Conservation (phyloP, 2,888 invertebrate species). For the Cactoblastis cactorum region DNA sequence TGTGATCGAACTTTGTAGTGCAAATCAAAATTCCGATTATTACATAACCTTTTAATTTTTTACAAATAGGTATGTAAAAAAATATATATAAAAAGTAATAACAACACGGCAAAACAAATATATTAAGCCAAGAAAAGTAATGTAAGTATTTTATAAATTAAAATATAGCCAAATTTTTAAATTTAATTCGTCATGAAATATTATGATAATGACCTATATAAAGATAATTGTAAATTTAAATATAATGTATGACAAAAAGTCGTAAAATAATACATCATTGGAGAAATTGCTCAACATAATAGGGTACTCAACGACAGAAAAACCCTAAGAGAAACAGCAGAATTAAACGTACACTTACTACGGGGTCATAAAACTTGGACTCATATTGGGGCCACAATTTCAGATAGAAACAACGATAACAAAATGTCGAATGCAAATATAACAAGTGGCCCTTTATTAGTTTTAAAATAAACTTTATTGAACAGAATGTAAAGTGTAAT, state of each 20-base stretch:
- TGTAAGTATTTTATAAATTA: too few species aligned
- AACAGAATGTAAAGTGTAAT: neutral
- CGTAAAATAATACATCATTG: neutral
- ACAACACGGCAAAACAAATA: too few species aligned
- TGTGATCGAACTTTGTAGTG: too few species aligned
- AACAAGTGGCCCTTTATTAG: neutral
- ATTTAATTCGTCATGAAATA: too few species aligned
- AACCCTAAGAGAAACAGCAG: slow-evolving; percentile 44
- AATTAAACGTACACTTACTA: slow-evolving; percentile 47
- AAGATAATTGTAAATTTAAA: too few species aligned
- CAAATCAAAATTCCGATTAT: too few species aligned
- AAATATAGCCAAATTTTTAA: too few species aligned
- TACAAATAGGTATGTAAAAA: too few species aligned
- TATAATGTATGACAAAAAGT: neutral
- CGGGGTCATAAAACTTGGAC: slow-evolving; percentile 38
- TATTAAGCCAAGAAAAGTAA: too few species aligned
- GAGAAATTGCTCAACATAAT: slow-evolving; percentile 27
- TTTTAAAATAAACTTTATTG: slow-evolving; percentile 10
- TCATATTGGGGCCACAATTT: slow-evolving; percentile 39
- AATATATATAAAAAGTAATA: too few species aligned
- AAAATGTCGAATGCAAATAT: slow-evolving; percentile 16
- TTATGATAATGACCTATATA: too few species aligned
- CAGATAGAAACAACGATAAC: slow-evolving; percentile 18
- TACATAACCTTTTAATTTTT: too few species aligned
- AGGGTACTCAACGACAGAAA: slow-evolving; percentile 31